Evolutionary conservation across 2,888 invertebrate species (phyloP).

Genomic region (Seladonia tumulorum): DNA sequence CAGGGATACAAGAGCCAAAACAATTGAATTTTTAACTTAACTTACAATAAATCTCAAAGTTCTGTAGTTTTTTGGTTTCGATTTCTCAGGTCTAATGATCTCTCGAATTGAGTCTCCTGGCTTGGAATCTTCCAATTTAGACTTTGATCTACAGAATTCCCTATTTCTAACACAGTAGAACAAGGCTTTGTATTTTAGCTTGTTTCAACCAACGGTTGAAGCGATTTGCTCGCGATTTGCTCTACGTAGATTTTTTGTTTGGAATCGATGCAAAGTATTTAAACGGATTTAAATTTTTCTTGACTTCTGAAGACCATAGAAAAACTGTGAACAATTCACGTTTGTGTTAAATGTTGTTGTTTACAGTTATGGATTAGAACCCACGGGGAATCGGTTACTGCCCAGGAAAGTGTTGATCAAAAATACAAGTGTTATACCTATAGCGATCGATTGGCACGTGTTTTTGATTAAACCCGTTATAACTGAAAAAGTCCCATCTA

Average conservation of each 20-base stretch:
- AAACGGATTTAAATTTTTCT: neutral
- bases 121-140: neutral
- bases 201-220: no score
- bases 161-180: neutral
- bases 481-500: constrained; percentile 64
- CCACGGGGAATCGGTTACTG: constrained; percentile 57
- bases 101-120: neutral
- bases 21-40: neutral
- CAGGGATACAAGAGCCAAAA: neutral
- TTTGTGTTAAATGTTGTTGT: neutral
- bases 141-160: neutral
- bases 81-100: no score
- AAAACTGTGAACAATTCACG: neutral
- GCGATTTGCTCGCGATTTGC: no score
- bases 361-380: constrained; percentile 74
- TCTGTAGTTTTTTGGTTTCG: neutral
- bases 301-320: neutral
- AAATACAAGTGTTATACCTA: constrained; percentile 76
- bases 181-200: neutral
- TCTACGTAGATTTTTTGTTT: neutral
- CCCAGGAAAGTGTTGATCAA: constrained; percentile 72
- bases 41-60: neutral
- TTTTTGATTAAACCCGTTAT: constrained; percentile 65
- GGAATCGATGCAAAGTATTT: neutral
- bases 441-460: constrained; percentile 78